These are phyloP conservation scores for Folsomia manolachei DNA, from an alignment of 2,888 invertebrate genomes.

Conservation along the genomic window DNA sequence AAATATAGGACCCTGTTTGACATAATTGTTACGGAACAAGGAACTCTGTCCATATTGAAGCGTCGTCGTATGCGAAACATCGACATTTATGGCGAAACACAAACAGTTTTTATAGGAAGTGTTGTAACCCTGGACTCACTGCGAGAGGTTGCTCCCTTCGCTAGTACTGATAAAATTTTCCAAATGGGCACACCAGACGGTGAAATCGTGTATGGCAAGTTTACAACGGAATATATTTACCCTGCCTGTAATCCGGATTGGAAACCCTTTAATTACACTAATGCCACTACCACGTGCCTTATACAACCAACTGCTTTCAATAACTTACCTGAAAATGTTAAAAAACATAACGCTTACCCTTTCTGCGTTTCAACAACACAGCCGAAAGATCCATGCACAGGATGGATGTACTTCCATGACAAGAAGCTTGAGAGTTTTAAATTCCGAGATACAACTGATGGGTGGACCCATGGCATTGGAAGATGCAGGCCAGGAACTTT, in stretches of 20 bases:
- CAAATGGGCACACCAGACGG: conserved; percentile 38
- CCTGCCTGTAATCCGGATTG: not conserved
- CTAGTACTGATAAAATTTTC: conserved; percentile 31
- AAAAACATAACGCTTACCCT: too few species aligned
- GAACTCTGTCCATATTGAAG: conserved; percentile 29
- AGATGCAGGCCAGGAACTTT: not conserved
- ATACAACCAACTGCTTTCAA: not conserved
- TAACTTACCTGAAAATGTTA: not conserved
- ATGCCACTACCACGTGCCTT: not conserved
- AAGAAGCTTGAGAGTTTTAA: too few species aligned
- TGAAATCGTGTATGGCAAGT: conserved; percentile 40
- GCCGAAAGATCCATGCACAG: not conserved
- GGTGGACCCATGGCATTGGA: not conserved
- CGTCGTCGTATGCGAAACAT: not conserved
- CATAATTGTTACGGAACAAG: conserved; percentile 38
- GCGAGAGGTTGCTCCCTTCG: conserved; percentile 36
- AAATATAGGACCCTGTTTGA: conserved; percentile 21
- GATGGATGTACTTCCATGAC: not conserved
- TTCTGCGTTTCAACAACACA: not conserved
- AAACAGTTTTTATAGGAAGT: conserved; percentile 34
- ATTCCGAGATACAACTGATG: not conserved
- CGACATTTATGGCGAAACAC: not conserved
- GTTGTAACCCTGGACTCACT: conserved; percentile 29
- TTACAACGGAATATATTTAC: not conserved
- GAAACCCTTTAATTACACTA: not conserved